Evolutionary conservation across 2,113 vertebrate genomes (phyloP).

Genomic region (Dasyornis broadbenti): DNA sequence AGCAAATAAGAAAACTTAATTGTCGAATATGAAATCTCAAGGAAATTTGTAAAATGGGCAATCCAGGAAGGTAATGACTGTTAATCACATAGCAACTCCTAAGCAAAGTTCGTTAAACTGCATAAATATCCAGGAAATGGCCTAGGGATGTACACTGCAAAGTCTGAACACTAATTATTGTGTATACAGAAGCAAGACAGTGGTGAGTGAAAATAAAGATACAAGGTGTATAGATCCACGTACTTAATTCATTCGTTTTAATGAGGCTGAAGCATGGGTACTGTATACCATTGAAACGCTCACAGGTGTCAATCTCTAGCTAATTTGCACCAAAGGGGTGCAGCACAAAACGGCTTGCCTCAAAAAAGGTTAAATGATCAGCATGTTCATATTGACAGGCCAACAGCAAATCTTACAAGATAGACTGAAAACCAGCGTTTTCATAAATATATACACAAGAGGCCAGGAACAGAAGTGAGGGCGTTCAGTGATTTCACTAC

Average conservation of each 20-base stretch:
- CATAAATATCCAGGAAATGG: neutral
- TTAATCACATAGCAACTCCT: neutral
- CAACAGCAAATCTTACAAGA: neutral
- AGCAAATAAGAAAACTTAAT: neutral
- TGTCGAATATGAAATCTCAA: neutral
- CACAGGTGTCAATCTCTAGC: neutral
- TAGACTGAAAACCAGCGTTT: neutral
- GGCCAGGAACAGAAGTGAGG: neutral
- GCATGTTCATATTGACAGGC: neutral
- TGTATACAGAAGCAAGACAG: neutral
- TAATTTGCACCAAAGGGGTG: neutral
- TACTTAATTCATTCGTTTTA: neutral
- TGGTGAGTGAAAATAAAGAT: neutral
- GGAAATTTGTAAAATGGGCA: neutral
- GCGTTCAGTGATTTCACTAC: accelerated
- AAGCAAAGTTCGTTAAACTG: slow-evolving; percentile 14
- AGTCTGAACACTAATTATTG: neutral
- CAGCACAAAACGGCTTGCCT: neutral
- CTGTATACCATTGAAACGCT: accelerated
- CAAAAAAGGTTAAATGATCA: neutral
- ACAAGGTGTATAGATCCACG: neutral
- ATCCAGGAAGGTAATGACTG: neutral
- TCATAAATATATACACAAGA: accelerated
- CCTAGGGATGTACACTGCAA: neutral
- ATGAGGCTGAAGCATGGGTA: neutral